Percentiles rank a stretch among this genome's conserved stretches.
phyloP scores from a whole-genome alignment of 2,797 vertebrate genomes.

The Sebastes itinus region DNA sequence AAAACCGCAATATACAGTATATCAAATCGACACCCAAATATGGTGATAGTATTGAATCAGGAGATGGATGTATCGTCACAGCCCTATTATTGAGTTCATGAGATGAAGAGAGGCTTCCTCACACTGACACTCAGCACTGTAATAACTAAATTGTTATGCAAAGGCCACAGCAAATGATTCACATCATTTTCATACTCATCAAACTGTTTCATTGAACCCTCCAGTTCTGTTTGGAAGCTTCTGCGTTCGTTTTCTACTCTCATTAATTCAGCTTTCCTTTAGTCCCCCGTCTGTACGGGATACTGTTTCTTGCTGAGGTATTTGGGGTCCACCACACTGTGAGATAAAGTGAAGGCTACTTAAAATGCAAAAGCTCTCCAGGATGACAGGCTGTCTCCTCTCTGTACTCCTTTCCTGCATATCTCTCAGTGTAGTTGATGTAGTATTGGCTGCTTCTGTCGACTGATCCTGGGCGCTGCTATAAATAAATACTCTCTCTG shows the following conservation, averaged over 20 bases:
- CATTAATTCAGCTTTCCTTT: background rate
- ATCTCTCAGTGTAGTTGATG: background rate
- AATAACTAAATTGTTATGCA: background rate
- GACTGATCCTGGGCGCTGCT: slow-evolving; percentile 33
- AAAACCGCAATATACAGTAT: too few species aligned
- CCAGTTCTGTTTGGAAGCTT: background rate
- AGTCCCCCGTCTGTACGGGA: background rate
- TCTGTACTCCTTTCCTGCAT: background rate
- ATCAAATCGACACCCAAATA: too few species aligned
- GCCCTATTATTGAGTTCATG: background rate
- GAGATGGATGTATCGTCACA: too few species aligned
- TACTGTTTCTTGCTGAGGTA: background rate
- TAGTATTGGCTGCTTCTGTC: slow-evolving; percentile 8
- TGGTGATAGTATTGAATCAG: too few species aligned
- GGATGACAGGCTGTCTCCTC: background rate
- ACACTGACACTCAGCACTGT: background rate
- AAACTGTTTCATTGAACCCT: background rate
- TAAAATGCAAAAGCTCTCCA: background rate
- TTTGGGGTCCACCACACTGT: background rate
- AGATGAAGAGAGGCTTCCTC: background rate
- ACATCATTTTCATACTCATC: background rate
- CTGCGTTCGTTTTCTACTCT: background rate
- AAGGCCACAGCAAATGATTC: background rate
- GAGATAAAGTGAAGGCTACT: background rate
- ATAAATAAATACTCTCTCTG: slow-evolving; percentile 54